Evolutionary conservation across 2,888 invertebrate genomes (phyloP), one percentile per base, ranked within the genome.

Genomic region (Melieria omissa): DNA sequence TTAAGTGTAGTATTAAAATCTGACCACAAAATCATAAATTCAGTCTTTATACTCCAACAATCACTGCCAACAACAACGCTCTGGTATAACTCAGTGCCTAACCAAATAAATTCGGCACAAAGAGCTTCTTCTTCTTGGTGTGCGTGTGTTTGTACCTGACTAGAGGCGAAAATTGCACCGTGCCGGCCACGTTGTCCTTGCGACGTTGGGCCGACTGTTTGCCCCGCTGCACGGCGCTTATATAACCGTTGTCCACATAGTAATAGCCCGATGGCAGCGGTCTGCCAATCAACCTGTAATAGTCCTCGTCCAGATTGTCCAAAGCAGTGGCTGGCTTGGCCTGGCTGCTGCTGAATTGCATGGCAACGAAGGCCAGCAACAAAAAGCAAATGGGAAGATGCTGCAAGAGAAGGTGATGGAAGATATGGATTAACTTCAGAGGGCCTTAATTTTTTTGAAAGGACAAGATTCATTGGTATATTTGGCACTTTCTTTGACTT

Each of bases 101-200:
- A 58, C 85, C 85, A 71, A 83, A 85, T 65, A 85, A 80, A 74
- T 85, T 85, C 45, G 85, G 85, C 54, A 85, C 85, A 71, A 85
- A 85, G 44, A 85, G 80, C 79, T 84, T 85, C 79, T 84, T 85
- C 80, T 84, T 85, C 77, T 84, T 83, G 44, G 82, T 78, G 42
- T 77, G 79, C 1, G 80, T 79, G 41, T 79, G 78, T 49, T 78
- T 79, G 69, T 81, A 83, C 29, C 82, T 79, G 41, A 82, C 76
- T 41, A 84, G 47, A 0, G 84, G 84, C 0, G 78, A 76, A 47
- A 78, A 81, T 44, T 76, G 75, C 3, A 79, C 79, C 14, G 72
- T 73, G 65, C 75, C 72, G n/a, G 41, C 14, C 4, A 4, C 10
- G 29, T 9, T 2, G 14, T 64, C 52, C 10, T n/a, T 52, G 6